phyloP scores from a whole-genome alignment of 92 coral and sea anemone genomes.

The Palythoa grandiflora region DNA sequence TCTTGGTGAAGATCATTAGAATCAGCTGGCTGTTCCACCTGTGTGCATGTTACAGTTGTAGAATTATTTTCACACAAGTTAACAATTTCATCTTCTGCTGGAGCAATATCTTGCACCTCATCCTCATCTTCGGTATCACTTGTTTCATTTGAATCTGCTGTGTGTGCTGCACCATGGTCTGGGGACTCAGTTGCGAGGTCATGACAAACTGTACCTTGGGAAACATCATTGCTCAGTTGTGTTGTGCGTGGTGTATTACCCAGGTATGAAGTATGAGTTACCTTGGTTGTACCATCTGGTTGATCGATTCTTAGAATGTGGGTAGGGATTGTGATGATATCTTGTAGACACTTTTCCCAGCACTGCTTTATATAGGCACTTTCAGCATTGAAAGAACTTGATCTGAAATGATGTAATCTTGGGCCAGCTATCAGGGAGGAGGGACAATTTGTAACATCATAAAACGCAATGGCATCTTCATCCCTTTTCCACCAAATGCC shows the following conservation, averaged over 20 bases:
- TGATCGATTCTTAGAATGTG: constrained; percentile 47
- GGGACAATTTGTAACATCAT: constrained; percentile 58
- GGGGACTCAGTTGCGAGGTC: constrained; percentile 1
- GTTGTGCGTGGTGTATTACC: constrained; percentile 16
- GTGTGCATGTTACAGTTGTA: constrained; percentile 1
- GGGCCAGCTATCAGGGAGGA: constrained; percentile 50
- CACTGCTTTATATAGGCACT: constrained; percentile 53
- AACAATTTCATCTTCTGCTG: constrained; percentile 40
- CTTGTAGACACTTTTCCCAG: constrained; percentile 59
- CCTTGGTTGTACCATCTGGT: constrained; percentile 45
- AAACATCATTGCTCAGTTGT: not conserved
- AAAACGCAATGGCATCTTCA: constrained; percentile 50
- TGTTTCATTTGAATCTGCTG: constrained; percentile 6
- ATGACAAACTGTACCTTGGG: not conserved
- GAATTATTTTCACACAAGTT: constrained; percentile 29
- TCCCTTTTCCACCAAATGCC: constrained; percentile 64
- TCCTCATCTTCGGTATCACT: constrained; percentile 29
- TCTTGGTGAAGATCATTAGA: not conserved
- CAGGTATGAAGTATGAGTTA: constrained; percentile 25
- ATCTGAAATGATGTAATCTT: constrained; percentile 58
- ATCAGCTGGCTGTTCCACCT: constrained; percentile 4
- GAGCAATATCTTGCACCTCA: constrained; percentile 10
- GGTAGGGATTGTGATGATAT: not conserved
- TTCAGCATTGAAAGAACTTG: constrained; percentile 55
- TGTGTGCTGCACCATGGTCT: not conserved